A percentile compares a stretch with the other conserved stretches of the same genome.
These are phyloP conservation scores for Trichogramma dendrolimi DNA, from an alignment of 2,888 invertebrate genomes.

Conservation along the genomic window DNA sequence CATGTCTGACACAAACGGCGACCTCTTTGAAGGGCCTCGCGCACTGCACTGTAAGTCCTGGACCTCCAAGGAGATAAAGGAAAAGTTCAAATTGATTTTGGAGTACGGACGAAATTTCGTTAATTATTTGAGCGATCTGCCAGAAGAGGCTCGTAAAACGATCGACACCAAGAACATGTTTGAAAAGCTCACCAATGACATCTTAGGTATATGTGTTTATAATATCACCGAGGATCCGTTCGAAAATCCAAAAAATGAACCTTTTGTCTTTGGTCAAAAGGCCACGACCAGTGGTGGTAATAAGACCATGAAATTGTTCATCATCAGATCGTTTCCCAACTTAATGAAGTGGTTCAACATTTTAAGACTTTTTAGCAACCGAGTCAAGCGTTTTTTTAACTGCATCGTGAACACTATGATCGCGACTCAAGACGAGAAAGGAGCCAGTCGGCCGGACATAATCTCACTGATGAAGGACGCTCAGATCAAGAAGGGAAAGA, in stretches of 20 bases:
- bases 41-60: conserved; percentile 56
- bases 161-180: conserved; percentile 50
- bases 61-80: conserved; percentile 57
- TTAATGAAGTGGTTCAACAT: conserved; percentile 26
- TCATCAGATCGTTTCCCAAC: conserved; percentile 24
- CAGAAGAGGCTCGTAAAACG: conserved; percentile 17
- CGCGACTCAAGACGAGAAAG: conserved; percentile 29
- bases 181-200: conserved; percentile 49
- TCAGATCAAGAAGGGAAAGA: conserved; percentile 26
- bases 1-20: conserved; percentile 40
- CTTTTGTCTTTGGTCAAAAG: conserved; percentile 40
- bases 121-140: conserved; percentile 30
- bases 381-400: conserved; percentile 30
- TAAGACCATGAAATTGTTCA: conserved; percentile 29
- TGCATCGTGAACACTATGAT: conserved; percentile 28
- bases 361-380: conserved; percentile 19
- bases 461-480: conserved; percentile 42
- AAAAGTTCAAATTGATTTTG: conserved; percentile 54
- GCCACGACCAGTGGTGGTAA: conserved; percentile 30
- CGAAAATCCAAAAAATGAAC: conserved; percentile 41
- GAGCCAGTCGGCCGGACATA: conserved; percentile 39
- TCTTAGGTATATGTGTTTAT: conserved; percentile 53
- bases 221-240: conserved; percentile 48
- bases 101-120: conserved; percentile 41
- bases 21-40: conserved; percentile 56